Evolutionary conservation across 1,140 invertebrate genomes (phyloP).

Genomic region (Drosophila pandora): DNA sequence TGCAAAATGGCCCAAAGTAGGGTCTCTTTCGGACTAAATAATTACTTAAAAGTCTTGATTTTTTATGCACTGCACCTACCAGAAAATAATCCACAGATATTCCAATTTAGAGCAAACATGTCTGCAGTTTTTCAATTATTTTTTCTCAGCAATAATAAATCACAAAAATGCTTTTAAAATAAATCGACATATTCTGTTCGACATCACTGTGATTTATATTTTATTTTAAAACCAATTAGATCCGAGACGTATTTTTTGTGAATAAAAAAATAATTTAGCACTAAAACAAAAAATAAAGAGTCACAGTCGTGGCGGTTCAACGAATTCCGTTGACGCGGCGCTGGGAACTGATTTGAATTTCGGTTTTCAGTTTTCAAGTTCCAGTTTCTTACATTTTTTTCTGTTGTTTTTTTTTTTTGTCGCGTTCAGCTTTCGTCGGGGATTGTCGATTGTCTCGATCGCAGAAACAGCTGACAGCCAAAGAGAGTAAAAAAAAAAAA

Average conservation of each 20-base stretch:
- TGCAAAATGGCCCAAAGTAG: conserved; percentile 20
- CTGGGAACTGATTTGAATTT: conserved; percentile 73
- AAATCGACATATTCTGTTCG: conserved; percentile 18
- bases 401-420: background rate
- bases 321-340: conserved; percentile 47
- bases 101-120: conserved; percentile 51
- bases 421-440: conserved; percentile 4
- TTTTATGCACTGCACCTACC: conserved; percentile 17
- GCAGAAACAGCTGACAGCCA: conserved; percentile 43
- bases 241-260: background rate
- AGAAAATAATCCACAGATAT: conserved; percentile 31
- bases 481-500: conserved; percentile 40
- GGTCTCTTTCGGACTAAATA: conserved; percentile 31
- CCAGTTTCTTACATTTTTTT: background rate
- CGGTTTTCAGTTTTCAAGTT: conserved; percentile 12
- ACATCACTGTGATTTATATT: conserved; percentile 5
- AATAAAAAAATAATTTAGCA: background rate
- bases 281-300: background rate
- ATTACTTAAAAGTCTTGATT: conserved; percentile 15
- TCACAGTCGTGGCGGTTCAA: conserved; percentile 23
- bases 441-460: conserved; percentile 45
- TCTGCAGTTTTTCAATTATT: background rate
- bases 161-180: conserved; percentile 6
- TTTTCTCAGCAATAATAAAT: conserved; percentile 1
- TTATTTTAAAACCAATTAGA: conserved; percentile 12